phyloP scores from a whole-genome alignment of 2,797 vertebrate species.

The Muscicapa comitata region DNA sequence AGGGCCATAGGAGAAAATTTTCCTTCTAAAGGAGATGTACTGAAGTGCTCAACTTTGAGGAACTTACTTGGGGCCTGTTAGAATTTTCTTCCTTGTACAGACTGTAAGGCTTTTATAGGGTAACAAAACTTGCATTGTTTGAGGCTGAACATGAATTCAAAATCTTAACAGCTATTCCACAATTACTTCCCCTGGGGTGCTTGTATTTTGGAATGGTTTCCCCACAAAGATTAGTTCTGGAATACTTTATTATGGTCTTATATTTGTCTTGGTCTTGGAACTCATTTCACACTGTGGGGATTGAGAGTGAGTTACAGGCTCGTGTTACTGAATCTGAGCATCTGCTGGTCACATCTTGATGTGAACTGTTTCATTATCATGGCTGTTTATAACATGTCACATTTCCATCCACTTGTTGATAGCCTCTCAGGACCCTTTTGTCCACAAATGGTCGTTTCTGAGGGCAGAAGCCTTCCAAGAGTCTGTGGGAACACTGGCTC shows the following conservation, averaged over 20 bases:
- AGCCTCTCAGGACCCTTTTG: neutral
- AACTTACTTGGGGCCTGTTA: neutral
- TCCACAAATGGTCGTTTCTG: neutral
- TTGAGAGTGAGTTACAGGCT: neutral
- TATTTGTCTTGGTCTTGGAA: neutral
- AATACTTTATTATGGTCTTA: neutral
- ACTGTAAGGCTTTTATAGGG: neutral
- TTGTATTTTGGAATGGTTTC: neutral
- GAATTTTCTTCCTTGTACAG: neutral
- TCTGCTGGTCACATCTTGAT: neutral
- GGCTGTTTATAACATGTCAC: neutral
- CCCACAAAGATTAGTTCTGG: neutral
- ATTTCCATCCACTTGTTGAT: neutral
- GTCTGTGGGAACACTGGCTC: neutral
- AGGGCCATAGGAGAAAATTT: neutral
- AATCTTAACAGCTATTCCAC: neutral
- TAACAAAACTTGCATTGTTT: neutral
- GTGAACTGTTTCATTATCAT: neutral
- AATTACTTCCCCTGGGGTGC: neutral
- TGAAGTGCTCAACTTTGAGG: neutral
- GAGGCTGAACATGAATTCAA: neutral
- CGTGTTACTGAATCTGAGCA: neutral
- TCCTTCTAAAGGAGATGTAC: neutral
- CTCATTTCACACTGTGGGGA: neutral
- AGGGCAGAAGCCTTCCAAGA: neutral